A percentile compares a stretch with the other conserved stretches of the same genome.
phyloP scores from a whole-genome alignment of 2,113 vertebrate genomes.

The Pteronura brasiliensis region DNA sequence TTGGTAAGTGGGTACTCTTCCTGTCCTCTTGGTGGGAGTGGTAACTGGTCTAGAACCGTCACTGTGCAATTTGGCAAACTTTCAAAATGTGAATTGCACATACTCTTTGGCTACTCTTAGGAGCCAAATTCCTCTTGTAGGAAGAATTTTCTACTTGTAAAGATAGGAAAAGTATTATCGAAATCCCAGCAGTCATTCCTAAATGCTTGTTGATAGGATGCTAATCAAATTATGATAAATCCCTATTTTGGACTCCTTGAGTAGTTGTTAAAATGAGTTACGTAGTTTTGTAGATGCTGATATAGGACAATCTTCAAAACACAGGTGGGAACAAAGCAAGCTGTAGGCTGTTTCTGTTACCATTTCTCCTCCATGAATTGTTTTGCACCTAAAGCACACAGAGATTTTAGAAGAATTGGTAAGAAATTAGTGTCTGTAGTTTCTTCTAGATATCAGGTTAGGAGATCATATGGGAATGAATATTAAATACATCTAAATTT shows the following conservation, averaged over 20 bases:
- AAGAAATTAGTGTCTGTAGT: background rate
- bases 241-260: background rate
- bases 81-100: background rate
- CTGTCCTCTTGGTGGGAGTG: background rate
- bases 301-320: background rate
- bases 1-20: background rate
- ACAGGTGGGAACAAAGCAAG: background rate
- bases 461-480: background rate
- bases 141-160: background rate
- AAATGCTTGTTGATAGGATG: background rate
- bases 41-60: background rate
- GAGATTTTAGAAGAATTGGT: background rate
- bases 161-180: background rate
- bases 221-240: background rate
- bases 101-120: background rate
- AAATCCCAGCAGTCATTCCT: background rate
- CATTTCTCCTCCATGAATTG: background rate
- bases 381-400: background rate
- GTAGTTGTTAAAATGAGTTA: background rate
- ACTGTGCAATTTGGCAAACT: background rate
- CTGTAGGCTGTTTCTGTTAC: background rate
- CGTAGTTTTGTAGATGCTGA: background rate
- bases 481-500: background rate
- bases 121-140: background rate
- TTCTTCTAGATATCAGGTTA: background rate